Conservation (phyloP, 2,888 invertebrate species). For the Lutraria lutraria region DNA sequence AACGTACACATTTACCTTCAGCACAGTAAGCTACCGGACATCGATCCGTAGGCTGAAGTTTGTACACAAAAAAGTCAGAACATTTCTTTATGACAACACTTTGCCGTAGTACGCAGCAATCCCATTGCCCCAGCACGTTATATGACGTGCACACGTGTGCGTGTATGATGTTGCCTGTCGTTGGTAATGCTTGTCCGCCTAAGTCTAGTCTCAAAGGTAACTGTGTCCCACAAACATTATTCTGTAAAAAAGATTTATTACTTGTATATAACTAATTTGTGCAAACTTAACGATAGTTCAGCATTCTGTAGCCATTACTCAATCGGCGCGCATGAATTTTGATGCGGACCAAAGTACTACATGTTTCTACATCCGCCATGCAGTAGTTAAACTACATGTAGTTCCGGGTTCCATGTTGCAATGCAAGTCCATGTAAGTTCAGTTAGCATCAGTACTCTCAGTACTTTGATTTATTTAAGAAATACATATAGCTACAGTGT, state of each 20-base stretch:
- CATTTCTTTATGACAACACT: constrained; percentile 67
- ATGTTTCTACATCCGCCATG: too few relatives aligned
- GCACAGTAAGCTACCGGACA: constrained; percentile 75
- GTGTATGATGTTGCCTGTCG: constrained; percentile 35
- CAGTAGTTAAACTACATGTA: too few relatives aligned
- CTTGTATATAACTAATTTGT: neutral
- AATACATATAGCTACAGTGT: too few relatives aligned
- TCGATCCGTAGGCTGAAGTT: constrained; percentile 71
- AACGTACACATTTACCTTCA: constrained; percentile 59
- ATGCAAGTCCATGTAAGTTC: too few relatives aligned
- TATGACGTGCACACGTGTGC: constrained; percentile 73
- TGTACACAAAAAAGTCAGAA: constrained; percentile 70
- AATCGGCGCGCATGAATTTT: too few relatives aligned
- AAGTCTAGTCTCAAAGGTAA: constrained; percentile 73
- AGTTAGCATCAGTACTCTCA: too few relatives aligned
- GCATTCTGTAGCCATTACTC: too few relatives aligned
- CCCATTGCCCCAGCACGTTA: constrained; percentile 72
- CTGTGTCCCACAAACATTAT: constrained; percentile 66
- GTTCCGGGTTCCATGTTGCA: too few relatives aligned
- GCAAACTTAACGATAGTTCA: too few relatives aligned
- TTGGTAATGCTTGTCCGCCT: constrained; percentile 56
- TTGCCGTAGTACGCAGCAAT: constrained; percentile 75
- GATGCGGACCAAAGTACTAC: too few relatives aligned
- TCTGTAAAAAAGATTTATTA: constrained; percentile 48
- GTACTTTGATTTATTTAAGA: too few relatives aligned